Conservation (phyloP, 1,140 invertebrate species). For the Sitophilus oryzae region DNA sequence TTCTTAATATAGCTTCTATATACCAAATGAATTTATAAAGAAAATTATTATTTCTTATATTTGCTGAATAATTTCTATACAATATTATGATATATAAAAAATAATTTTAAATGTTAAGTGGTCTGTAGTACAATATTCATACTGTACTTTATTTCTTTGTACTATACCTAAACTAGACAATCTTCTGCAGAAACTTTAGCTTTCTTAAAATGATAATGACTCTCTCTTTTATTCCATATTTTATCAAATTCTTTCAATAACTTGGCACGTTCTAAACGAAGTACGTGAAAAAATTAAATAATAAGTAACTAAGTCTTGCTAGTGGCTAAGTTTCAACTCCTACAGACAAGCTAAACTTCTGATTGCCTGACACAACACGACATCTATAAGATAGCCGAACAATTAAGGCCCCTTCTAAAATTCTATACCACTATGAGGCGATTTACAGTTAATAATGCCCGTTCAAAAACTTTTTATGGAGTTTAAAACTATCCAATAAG, state of each 20-base stretch:
- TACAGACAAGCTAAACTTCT: slow-evolving; percentile 38
- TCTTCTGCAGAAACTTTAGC: neutral
- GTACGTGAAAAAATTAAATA: too few species aligned
- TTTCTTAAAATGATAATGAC: neutral
- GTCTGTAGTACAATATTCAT: neutral
- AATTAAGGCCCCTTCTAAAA: slow-evolving; percentile 38
- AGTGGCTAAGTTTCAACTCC: slow-evolving; percentile 8
- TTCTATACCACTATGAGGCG: slow-evolving; percentile 24
- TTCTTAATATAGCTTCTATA: too few species aligned
- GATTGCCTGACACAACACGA: slow-evolving; percentile 42
- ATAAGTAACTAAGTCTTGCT: neutral
- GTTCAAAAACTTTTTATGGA: neutral
- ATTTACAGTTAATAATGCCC: neutral
- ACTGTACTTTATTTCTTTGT: slow-evolving; percentile 6
- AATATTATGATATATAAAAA: neutral
- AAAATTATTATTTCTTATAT: neutral
- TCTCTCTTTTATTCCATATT: too few species aligned
- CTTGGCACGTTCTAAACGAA: too few species aligned
- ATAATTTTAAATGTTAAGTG: neutral
- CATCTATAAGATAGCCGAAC: slow-evolving; percentile 38
- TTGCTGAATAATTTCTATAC: neutral
- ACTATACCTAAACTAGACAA: slow-evolving; percentile 8
- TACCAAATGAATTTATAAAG: neutral
- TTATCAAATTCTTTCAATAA: too few species aligned
- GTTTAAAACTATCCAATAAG: too few species aligned